Conservation (phyloP, 30 jellyfish, hydroid and myxozoan species). For the Chrysaora quinquecirrha region DNA sequence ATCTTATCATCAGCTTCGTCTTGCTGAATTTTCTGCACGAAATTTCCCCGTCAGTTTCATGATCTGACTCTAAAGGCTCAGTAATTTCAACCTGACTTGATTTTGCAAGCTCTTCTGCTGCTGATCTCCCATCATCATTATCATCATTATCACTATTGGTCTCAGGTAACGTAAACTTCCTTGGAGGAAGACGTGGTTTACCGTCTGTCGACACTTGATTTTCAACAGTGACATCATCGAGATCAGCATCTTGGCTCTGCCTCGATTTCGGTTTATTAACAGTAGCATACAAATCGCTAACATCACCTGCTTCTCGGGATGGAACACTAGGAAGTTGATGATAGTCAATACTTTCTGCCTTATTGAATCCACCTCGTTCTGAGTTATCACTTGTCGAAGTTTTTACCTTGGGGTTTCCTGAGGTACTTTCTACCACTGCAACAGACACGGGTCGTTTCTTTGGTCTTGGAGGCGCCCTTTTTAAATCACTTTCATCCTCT, state of each 20-base stretch:
- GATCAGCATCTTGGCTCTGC: neutral
- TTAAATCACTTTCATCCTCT: neutral
- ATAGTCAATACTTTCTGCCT: neutral
- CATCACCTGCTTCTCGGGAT: neutral
- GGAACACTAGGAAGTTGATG: neutral
- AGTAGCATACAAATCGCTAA: neutral
- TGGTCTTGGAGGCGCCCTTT: constrained; percentile 28
- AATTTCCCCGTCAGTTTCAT: neutral
- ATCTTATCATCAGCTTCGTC: neutral
- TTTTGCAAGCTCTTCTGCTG: neutral
- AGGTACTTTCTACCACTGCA: neutral
- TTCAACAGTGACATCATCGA: neutral
- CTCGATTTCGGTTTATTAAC: neutral
- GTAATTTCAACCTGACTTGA: neutral
- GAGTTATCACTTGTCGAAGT: neutral
- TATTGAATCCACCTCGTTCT: neutral
- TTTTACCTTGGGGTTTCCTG: neutral
- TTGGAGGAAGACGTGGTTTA: neutral
- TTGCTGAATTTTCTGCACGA: neutral
- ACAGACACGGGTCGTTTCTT: constrained; percentile 3
- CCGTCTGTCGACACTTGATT: neutral
- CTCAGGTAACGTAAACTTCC: neutral
- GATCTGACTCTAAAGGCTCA: neutral
- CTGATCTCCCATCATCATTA: neutral
- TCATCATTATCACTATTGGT: neutral